Percentiles rank a stretch among this genome's conserved stretches.
Evolutionary conservation across 2,797 vertebrate genomes (phyloP).

Genomic region (Gallinago solitaria): DNA sequence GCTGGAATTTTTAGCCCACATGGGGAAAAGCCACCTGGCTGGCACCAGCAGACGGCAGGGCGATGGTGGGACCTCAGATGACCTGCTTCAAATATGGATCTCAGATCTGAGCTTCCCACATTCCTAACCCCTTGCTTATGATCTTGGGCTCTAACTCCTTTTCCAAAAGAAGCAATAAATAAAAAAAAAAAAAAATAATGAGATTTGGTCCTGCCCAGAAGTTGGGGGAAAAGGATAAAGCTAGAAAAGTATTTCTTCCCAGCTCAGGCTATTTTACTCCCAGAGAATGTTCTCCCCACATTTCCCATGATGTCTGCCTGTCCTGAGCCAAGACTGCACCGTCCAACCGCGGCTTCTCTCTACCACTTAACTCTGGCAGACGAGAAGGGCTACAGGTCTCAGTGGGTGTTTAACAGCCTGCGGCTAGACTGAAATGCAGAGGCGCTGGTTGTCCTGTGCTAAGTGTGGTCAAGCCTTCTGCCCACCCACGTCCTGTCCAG

Average conservation of each 20-base stretch:
- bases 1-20: not conserved
- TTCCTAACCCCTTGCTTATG: not conserved
- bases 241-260: not conserved
- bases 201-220: not conserved
- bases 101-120: not conserved
- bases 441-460: not conserved
- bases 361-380: not conserved
- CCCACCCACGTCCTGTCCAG: not conserved
- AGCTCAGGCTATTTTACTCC: not conserved
- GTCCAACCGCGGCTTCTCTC: not conserved
- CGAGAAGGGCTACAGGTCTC: not conserved
- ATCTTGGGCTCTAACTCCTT: not conserved
- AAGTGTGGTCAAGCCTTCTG: not conserved
- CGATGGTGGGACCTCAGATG: not conserved
- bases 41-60: not conserved
- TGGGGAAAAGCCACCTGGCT: not conserved
- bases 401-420: not conserved
- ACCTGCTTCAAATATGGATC: not conserved
- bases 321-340: not conserved
- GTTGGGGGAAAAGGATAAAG: not conserved
- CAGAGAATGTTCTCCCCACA: accelerated
- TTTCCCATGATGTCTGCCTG: not conserved
- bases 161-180: not conserved
- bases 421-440: not conserved
- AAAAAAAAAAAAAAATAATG: not conserved